Percentiles rank a stretch among this genome's conserved stretches.
phyloP scores from a whole-genome alignment of 2,113 vertebrate genomes.

The Heterochromis multidens region DNA sequence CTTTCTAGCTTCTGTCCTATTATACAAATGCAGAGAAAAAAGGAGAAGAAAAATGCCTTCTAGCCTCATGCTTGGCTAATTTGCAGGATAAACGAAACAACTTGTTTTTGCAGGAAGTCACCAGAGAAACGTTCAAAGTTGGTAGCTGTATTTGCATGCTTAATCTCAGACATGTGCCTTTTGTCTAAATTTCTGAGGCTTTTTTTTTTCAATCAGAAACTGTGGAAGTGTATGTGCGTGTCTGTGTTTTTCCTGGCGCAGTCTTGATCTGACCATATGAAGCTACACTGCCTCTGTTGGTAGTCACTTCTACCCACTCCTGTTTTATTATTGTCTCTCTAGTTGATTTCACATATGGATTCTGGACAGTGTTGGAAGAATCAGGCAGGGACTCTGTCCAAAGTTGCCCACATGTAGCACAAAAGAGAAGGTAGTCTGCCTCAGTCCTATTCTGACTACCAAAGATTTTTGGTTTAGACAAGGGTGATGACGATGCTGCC shows the following conservation, averaged over 20 bases:
- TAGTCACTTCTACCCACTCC: neutral
- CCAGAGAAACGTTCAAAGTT: slow-evolving; percentile 38
- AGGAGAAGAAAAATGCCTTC: slow-evolving; percentile 34
- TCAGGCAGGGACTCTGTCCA: neutral
- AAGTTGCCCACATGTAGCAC: neutral
- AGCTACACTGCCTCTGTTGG: neutral
- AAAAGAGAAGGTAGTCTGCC: neutral
- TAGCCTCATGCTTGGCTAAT: slow-evolving; percentile 51
- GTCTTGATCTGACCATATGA: slow-evolving; percentile 1
- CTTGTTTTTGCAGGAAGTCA: slow-evolving; percentile 38
- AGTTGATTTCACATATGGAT: neutral
- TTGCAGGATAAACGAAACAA: slow-evolving; percentile 63
- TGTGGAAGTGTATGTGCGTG: neutral
- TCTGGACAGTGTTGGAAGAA: neutral
- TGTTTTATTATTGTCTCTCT: neutral
- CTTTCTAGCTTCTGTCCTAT: slow-evolving; percentile 21
- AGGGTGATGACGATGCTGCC: neutral
- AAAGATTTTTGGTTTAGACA: neutral
- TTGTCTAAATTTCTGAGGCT: slow-evolving; percentile 10
- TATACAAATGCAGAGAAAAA: slow-evolving; percentile 48
- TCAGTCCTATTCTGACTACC: neutral
- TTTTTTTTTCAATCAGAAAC: neutral
- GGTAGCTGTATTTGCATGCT: slow-evolving; percentile 40
- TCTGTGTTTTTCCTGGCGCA: neutral
- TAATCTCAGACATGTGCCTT: slow-evolving; percentile 52